Evolutionary conservation across 30 jellyfish, hydroid and myxozoan genomes (phyloP).

Genomic region (Phacellophora camtschatica): DNA sequence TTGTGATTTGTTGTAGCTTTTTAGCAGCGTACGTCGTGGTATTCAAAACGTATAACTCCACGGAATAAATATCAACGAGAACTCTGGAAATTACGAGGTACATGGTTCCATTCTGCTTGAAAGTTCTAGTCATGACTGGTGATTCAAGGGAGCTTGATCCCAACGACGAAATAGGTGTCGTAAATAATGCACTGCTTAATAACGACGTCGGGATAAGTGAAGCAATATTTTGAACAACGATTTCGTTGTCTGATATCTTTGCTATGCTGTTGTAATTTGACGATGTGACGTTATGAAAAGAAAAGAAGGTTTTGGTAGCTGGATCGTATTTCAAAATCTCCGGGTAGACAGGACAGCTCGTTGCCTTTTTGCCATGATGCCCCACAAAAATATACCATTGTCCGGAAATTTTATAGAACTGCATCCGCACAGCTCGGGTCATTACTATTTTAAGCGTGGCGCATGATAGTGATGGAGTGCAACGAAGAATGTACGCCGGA

Average conservation of each 20-base stretch:
- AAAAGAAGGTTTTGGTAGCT: background rate
- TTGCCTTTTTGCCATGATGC: slow-evolving; percentile 10
- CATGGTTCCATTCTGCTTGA: slow-evolving; percentile 14
- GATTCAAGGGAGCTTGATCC: background rate
- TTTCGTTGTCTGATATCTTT: background rate
- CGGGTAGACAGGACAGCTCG: slow-evolving; percentile 40
- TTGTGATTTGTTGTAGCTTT: slow-evolving; percentile 24
- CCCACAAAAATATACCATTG: slow-evolving; percentile 41
- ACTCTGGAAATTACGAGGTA: slow-evolving; percentile 35
- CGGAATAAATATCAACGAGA: background rate
- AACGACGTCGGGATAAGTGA: slow-evolving; percentile 29
- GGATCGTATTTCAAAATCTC: slow-evolving; percentile 18
- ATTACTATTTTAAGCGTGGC: background rate
- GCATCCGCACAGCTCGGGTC: slow-evolving; percentile 61
- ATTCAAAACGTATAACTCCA: slow-evolving; percentile 32
- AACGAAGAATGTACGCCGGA: slow-evolving; percentile 61
- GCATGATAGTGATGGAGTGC: slow-evolving; percentile 50
- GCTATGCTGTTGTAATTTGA: background rate
- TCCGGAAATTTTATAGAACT: slow-evolving; percentile 27
- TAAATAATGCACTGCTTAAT: background rate
- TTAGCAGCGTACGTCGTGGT: slow-evolving; percentile 14
- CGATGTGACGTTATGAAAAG: background rate
- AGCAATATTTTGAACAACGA: slow-evolving; percentile 27
- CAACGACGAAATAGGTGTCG: slow-evolving; percentile 31
- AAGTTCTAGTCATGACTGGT: slow-evolving; percentile 41